Evolutionary conservation across 2,113 vertebrate genomes (phyloP), one percentile per base, ranked within the genome.

Genomic region (Pluvianellus socialis): DNA sequence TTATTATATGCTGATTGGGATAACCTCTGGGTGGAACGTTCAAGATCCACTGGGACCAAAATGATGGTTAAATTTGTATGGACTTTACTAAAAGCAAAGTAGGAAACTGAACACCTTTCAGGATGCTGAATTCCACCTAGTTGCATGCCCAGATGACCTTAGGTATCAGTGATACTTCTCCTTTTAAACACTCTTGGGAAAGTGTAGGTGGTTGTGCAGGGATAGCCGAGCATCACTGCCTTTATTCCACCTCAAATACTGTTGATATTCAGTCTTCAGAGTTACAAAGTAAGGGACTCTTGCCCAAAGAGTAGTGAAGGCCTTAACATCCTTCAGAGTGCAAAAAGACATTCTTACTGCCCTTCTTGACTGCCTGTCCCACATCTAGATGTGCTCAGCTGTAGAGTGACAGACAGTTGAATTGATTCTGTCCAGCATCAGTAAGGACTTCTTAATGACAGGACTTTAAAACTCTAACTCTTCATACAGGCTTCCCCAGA

Each of bases 131-230:
- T 79, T 72, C 15, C 17, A 45, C 32, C 32, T 59, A 44, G 2
- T 4, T 79, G 3, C 5, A 9, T 15, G 38, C 12, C 5, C 18
- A 77, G n/a, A 21, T 1, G 5, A 49, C 28, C 42, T 67, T 42
- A 32, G 8, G 9, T 70, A 45, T 23, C 55, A 50, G 14, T 38
- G 44, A 58, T 20, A 82, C 2, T 2, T 70, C 33, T 73, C 26
- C 30, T 56, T 52, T 33, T 30, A 44, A 74, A 61, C 9, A 27
- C 6, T 10, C 7, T 20, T 61, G 65, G 14, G 88, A 50, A 53
- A 71, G 2, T 55, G 19, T 17, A 32, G 1, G 26, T 10, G 9
- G 6, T 0, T 14, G 17, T 7, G 7, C 12, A 26, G 0, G 7
- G 7, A 32, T 7, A 32, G 26, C 1, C 0, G 20, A 58, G 6